A percentile compares a stretch with the other conserved stretches of the same genome.
These are phyloP conservation scores for Colius striatus DNA, from an alignment of 2,113 vertebrate species.

Conservation along the genomic window DNA sequence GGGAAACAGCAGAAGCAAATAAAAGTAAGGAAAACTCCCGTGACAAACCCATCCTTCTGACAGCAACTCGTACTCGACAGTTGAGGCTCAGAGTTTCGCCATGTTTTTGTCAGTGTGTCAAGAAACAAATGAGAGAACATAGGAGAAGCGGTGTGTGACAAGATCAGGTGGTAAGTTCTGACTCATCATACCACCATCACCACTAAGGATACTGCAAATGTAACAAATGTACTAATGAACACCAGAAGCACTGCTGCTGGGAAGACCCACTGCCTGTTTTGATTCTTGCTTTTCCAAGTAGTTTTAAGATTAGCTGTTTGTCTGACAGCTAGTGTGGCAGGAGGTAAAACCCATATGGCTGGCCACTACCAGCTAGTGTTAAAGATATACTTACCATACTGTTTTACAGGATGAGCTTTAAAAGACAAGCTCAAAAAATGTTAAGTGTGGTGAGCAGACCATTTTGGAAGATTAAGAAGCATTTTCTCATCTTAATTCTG, in stretches of 20 bases:
- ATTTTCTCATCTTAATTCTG: constrained; percentile 19
- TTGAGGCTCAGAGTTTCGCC: accelerated
- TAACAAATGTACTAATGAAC: neutral
- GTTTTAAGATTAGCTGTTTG: neutral
- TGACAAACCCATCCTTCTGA: neutral
- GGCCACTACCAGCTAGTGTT: neutral
- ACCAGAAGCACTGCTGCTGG: neutral
- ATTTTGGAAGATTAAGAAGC: constrained; percentile 13
- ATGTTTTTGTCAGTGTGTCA: neutral
- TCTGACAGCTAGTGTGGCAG: neutral
- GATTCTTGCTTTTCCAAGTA: neutral
- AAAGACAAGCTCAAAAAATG: neutral
- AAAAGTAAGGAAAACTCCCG: neutral
- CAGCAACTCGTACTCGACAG: neutral
- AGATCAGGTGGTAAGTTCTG: neutral
- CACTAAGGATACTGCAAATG: neutral
- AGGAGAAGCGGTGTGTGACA: neutral
- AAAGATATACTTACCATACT: constrained; percentile 52
- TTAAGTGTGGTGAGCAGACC: neutral
- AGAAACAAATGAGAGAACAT: neutral
- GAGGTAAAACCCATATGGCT: neutral
- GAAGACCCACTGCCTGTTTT: neutral
- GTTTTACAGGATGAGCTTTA: neutral
- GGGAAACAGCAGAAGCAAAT: neutral
- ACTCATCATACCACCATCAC: neutral